Evolutionary conservation across 2,888 invertebrate species (phyloP).

Genomic region (Cephus nigrinus): DNA sequence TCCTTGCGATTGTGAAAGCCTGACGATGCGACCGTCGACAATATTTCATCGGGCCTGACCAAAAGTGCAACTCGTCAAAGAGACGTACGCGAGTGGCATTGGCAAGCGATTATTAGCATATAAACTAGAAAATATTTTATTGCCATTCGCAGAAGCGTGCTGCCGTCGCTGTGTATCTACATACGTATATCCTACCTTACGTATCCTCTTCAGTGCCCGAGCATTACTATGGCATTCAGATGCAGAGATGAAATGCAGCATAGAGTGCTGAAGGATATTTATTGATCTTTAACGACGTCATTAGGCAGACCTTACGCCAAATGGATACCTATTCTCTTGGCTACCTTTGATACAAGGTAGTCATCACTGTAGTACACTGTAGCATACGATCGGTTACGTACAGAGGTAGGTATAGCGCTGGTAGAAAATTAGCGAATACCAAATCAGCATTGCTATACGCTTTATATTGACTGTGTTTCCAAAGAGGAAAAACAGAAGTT

Average conservation of each 20-base stretch:
- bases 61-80: conserved; percentile 15
- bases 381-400: not conserved
- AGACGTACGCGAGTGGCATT: conserved; percentile 2
- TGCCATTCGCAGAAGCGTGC: conserved; percentile 25
- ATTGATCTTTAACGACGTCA: conserved; percentile 43
- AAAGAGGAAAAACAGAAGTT: not conserved
- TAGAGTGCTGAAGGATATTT: conserved; percentile 28
- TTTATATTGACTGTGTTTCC: not conserved
- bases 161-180: not conserved
- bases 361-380: not conserved
- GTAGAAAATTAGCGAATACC: not conserved
- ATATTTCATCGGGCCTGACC: conserved; percentile 17
- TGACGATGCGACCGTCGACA: not conserved
- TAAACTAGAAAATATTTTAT: conserved; percentile 47
- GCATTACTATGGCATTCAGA: conserved; percentile 12
- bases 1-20: not conserved
- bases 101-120: conserved; percentile 37
- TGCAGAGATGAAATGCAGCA: conserved; percentile 1
- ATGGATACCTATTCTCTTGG: conserved; percentile 18
- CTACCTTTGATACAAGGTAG: not conserved
- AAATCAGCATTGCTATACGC: not conserved
- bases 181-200: not conserved
- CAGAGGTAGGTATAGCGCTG: not conserved
- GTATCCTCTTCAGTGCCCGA: not conserved
- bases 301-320: conserved; percentile 31